These are phyloP conservation scores for Pipistrellus pipistrellus DNA, from an alignment of 2,797 vertebrate species.

Conservation along the genomic window DNA sequence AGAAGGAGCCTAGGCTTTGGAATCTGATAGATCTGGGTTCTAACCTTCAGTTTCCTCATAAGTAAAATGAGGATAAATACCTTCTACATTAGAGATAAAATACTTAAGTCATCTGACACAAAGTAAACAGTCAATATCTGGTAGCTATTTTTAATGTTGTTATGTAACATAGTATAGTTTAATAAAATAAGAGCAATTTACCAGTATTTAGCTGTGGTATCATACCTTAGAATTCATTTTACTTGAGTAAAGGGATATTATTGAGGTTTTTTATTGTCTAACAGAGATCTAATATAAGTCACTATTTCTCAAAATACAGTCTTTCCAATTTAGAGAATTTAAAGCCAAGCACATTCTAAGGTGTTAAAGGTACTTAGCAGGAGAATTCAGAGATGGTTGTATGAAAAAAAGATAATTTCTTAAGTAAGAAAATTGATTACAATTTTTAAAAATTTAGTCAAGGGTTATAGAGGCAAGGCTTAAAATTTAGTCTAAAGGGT, in stretches of 20 bases:
- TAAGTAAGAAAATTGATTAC: background rate
- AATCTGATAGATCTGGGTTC: background rate
- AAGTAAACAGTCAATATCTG: background rate
- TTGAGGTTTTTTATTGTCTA: conserved; percentile 25
- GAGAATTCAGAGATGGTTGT: background rate
- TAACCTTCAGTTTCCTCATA: background rate
- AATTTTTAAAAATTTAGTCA: background rate
- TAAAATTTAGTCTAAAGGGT: conserved; percentile 36
- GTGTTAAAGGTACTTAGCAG: background rate
- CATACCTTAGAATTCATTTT: conserved; percentile 46
- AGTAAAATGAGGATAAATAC: background rate
- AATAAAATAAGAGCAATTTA: conserved; percentile 21
- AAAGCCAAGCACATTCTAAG: conserved; percentile 18
- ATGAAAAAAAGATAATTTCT: background rate
- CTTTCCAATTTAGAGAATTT: background rate
- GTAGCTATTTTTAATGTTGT: background rate
- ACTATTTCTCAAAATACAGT: conserved; percentile 24
- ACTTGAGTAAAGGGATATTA: background rate
- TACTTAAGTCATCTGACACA: background rate
- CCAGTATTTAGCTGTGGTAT: background rate
- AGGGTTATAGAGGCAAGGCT: background rate
- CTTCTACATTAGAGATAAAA: background rate
- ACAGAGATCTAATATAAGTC: conserved; percentile 6
- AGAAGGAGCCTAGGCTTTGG: background rate
- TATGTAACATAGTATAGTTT: background rate